Percentiles rank a stretch among this genome's conserved stretches.
Conservation (phyloP, 2,113 vertebrate genomes). For the Nymphicus hollandicus region DNA sequence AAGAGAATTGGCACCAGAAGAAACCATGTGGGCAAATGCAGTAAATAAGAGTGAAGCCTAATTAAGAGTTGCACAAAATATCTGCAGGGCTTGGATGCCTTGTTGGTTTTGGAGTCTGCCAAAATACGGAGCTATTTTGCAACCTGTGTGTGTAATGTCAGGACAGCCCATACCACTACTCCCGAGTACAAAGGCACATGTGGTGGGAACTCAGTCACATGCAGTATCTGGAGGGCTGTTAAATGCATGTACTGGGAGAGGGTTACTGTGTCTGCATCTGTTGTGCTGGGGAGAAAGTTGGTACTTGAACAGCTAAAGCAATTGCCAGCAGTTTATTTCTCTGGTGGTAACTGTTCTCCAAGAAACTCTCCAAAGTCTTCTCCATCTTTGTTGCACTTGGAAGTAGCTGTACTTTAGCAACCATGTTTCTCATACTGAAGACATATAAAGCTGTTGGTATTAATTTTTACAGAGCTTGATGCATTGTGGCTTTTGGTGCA, state of each 20-base stretch:
- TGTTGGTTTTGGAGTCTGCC: neutral
- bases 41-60: neutral
- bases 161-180: neutral
- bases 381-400: neutral
- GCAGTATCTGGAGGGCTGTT: neutral
- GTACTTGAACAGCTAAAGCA: neutral
- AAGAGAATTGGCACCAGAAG: neutral
- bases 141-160: neutral
- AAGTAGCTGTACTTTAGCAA: neutral
- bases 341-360: neutral
- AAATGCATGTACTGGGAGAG: neutral
- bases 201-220: neutral
- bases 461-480: neutral
- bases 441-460: neutral
- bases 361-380: neutral
- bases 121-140: neutral
- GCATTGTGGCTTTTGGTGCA: fast-evolving
- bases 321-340: neutral
- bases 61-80: neutral
- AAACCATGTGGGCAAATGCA: neutral
- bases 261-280: neutral
- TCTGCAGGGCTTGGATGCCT: neutral
- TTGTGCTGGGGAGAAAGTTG: neutral
- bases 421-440: neutral
- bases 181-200: neutral